Conservation (phyloP, 2,888 invertebrate genomes). For the Amphimallon solstitiale region DNA sequence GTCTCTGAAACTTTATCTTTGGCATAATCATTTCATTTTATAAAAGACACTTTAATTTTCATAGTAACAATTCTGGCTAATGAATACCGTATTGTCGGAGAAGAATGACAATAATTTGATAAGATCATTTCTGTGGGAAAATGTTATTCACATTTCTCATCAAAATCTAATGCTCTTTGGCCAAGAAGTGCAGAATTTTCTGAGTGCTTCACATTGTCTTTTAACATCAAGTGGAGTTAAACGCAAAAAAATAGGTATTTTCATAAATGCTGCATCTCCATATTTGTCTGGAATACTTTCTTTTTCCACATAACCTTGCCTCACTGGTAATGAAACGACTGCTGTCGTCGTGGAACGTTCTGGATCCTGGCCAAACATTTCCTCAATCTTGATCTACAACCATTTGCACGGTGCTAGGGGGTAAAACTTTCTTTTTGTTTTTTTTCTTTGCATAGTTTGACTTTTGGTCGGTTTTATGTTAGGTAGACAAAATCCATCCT, state of each 20-base stretch:
- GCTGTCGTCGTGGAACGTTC: conserved; percentile 93
- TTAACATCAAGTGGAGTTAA: conserved; percentile 94
- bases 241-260: conserved; percentile 98
- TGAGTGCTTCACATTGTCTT: conserved; percentile 89
- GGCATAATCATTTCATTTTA: conserved; percentile 83
- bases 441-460: conserved; percentile 49
- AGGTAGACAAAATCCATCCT: conserved; percentile 57
- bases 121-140: conserved; percentile 87
- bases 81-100: conserved; percentile 87
- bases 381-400: conserved; percentile 85
- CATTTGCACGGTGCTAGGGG: conserved; percentile 57
- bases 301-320: conserved; percentile 82
- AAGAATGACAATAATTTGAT: conserved; percentile 90
- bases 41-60: conserved; percentile 73
- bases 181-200: conserved; percentile 94
- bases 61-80: conserved; percentile 85
- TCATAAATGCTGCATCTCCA: conserved; percentile 95
- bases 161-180: conserved; percentile 81
- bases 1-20: conserved; percentile 87
- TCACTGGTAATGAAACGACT: conserved; percentile 89
- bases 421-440: conserved; percentile 51
- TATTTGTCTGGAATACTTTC: conserved; percentile 81
- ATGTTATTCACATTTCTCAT: conserved; percentile 77
- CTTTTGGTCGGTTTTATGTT: conserved; percentile 57
- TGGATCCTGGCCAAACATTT: conserved; percentile 94